Evolutionary conservation across 2,888 invertebrate genomes (phyloP).

Genomic region (Empis livida): DNA sequence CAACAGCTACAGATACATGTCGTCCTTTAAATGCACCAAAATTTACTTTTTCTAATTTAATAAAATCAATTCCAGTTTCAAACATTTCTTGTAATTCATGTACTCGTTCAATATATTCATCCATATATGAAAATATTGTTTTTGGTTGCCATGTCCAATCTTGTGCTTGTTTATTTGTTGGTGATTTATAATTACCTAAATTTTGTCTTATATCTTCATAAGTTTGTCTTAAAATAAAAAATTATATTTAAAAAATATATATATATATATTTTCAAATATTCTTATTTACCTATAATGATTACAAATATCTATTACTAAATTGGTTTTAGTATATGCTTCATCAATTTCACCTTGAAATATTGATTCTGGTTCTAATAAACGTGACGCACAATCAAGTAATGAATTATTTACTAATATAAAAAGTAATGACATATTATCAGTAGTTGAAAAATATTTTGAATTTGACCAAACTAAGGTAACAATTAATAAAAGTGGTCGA

Average conservation of each 20-base stretch:
- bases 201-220: conserved; percentile 40
- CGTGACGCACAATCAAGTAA: conserved; percentile 60
- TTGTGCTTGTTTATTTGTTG: conserved; percentile 37
- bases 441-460: conserved; percentile 61
- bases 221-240: conserved; percentile 19
- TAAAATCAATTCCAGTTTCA: conserved; percentile 64
- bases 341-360: conserved; percentile 78
- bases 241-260: too few species aligned
- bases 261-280: background rate
- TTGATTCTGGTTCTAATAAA: conserved; percentile 60
- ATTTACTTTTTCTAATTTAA: conserved; percentile 76
- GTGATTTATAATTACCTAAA: conserved; percentile 27
- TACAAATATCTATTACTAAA: conserved; percentile 38
- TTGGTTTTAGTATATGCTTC: conserved; percentile 52
- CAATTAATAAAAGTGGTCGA: conserved; percentile 60
- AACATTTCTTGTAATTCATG: conserved; percentile 55
- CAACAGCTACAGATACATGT: conserved; percentile 41
- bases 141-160: conserved; percentile 65
- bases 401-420: conserved; percentile 69
- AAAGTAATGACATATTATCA: conserved; percentile 52
- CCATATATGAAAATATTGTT: conserved; percentile 54
- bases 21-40: conserved; percentile 57
- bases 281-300: conserved; percentile 42
- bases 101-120: conserved; percentile 49
- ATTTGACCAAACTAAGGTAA: conserved; percentile 75